Evolutionary conservation across 2,113 vertebrate genomes (phyloP), one percentile per base, ranked within the genome.

Genomic region (Muntiacus muntjak): DNA sequence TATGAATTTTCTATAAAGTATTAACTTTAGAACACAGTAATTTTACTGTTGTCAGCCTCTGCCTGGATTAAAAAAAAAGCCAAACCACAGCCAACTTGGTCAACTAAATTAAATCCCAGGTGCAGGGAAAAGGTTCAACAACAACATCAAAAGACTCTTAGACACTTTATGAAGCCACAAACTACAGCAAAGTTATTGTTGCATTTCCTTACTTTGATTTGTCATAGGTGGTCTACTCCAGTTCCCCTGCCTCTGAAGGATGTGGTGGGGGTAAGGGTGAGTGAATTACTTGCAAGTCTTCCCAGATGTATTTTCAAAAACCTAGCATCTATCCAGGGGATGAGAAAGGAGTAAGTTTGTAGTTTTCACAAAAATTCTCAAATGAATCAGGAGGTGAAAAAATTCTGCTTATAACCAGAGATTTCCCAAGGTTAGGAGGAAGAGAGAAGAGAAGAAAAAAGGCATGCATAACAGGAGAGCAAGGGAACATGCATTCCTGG

Each of bases 1-100:
- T 89, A 97, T 98, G 89, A 97, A 95, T 86, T 98, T n/a, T 78
- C 86, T 93, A 96, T 98, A 96, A 98, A 98, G 98, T 98, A 98
- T 97, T 98, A 97, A 98, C 98, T 50, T 81, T 83, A 88, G 86
- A 97, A 94, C 79, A 87, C 8, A 58, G 64, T 94, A 92, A 92
- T 95, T 98, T 96, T 97, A 94, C 4, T 95, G 79, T 62, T 79
- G 90, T 30, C 57, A 97, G 87, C 23, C 94, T 96, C 81, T 83
- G 15, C 3, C n/a, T 94, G 55, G 71, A 14, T 91, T 43, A 94
- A 98, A 96, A 76, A 6, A 52, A 19, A 79, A 21, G 10, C 5
- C 45, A 50, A 79, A 50, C 9, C 26, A 94, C 3, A 50, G 55
- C n/a, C 12, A 91, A 47, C 30, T 54, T 60, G 19, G 87, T 50